Percentiles rank a stretch among this genome's conserved stretches.
phyloP scores from a whole-genome alignment of 2,888 invertebrate genomes.

The Brachyptera risi region DNA sequence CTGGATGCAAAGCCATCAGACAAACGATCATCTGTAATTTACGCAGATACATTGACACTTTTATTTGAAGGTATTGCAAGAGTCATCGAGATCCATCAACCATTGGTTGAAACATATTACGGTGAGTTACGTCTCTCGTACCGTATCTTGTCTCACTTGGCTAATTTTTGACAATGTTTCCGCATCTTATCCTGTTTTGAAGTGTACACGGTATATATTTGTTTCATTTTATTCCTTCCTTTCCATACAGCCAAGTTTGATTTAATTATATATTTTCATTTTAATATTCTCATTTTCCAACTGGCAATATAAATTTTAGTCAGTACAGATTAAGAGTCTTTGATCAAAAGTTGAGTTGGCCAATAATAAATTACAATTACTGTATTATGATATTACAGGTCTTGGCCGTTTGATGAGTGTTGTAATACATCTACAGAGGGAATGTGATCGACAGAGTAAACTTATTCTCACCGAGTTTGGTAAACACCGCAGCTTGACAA shows the following conservation, averaged over 20 bases:
- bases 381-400: conserved; percentile 45
- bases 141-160: conserved; percentile 32
- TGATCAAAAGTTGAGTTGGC: no score
- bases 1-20: conserved; percentile 61
- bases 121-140: no score
- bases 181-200: background rate
- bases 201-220: background rate
- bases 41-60: conserved; percentile 78
- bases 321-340: no score
- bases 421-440: conserved; percentile 67
- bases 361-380: background rate
- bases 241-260: no score
- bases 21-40: conserved; percentile 70
- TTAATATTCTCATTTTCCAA: no score
- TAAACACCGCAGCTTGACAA: conserved; percentile 58
- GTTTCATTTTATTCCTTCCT: no score
- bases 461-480: conserved; percentile 68
- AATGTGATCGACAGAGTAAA: conserved; percentile 67
- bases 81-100: conserved; percentile 81
- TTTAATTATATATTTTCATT: no score
- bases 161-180: background rate
- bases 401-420: conserved; percentile 69
- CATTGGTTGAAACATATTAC: conserved; percentile 84
- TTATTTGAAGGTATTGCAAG: conserved; percentile 82
- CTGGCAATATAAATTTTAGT: no score